Base-by-base conservation (phyloP, 2,797 vertebrate genomes). In the Chelon auratus region DNA sequence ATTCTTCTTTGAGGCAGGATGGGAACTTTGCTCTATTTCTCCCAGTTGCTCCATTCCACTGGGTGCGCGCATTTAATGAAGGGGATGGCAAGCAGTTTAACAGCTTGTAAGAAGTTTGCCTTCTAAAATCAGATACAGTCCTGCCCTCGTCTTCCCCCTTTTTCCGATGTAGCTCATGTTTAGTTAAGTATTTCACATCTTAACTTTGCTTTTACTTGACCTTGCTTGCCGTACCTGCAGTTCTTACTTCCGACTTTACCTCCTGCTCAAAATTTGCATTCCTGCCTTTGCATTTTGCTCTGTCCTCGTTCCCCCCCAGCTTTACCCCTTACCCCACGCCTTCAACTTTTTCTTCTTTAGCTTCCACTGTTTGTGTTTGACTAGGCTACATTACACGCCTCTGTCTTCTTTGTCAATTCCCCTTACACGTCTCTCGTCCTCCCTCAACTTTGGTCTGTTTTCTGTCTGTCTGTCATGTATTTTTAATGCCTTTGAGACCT, bases 401-500 rank as follows among this genome's bases (percentile, higher is more conserved):
- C 51, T 52, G 47, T 47, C 55, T 55, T 68, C 52, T 82, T 69
- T 78, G 53, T 72, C 70, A 65, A 50, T 83, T 88, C 86, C 81
- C 77, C 33, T 67, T 53, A 22, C 73, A 33, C 62, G 40, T 62
- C 53, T 48, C 17, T 53, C 51, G 69, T 59, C 60, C 82, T 72
- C 71, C 71, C 50, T 76, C 61, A 82, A 66, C 80, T 81, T 82
- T 72, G 50, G 72, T 82, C 71, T 33, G 36, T 80, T 80, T 81
- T 73, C 40, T 71, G 47, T 78, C 78, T 72, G 77, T 60, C 62
- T 62, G 67, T 81, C 84, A 81, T 84, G 68, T 85, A 80, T 87
- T 83, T 85, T 78, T 77, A 75, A 84, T 66, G 77, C 85, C 75
- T 86, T 53, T 70, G 78, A 87, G 81, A 86, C 79, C 58, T 53